Conservation (phyloP, 2,888 invertebrate genomes). For the Drosophila pullipes region DNA sequence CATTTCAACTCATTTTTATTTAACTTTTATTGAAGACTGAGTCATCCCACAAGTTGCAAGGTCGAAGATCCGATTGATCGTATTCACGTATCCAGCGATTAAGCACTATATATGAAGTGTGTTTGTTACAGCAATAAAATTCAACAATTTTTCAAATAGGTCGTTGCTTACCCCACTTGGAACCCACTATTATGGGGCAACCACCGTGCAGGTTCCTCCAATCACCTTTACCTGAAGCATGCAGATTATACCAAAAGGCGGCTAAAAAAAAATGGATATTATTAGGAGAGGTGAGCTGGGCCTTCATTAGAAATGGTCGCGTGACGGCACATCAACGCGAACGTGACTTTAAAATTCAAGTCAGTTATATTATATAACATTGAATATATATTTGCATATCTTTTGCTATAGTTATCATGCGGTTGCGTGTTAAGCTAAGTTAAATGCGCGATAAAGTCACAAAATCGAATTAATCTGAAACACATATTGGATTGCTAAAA, state of each 20-base stretch:
- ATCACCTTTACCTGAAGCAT: slow-evolving; percentile 95
- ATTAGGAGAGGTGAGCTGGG: background rate
- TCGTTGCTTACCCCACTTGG: slow-evolving; percentile 94
- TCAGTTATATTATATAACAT: background rate
- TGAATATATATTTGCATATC: background rate
- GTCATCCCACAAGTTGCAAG: slow-evolving; percentile 85
- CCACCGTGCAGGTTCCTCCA: slow-evolving; percentile 95
- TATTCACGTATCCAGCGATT: slow-evolving; percentile 96
- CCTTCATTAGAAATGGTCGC: background rate
- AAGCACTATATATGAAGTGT: slow-evolving; percentile 86
- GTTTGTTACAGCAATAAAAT: background rate
- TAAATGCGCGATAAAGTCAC: background rate
- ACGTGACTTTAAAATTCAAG: background rate
- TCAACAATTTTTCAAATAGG: background rate
- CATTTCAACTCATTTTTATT: background rate
- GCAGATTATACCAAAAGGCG: slow-evolving; percentile 97
- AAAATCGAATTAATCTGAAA: background rate
- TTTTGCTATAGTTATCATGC: background rate
- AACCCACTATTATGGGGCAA: slow-evolving; percentile 97
- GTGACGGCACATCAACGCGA: background rate
- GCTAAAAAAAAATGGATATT: slow-evolving; percentile 81
- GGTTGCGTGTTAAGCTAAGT: background rate
- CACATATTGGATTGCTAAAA: background rate
- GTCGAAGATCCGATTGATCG: slow-evolving; percentile 91
- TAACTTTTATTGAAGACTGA: slow-evolving; percentile 14